These are phyloP conservation scores for Brenthis ino DNA, from an alignment of 2,888 invertebrate species.

Conservation along the genomic window DNA sequence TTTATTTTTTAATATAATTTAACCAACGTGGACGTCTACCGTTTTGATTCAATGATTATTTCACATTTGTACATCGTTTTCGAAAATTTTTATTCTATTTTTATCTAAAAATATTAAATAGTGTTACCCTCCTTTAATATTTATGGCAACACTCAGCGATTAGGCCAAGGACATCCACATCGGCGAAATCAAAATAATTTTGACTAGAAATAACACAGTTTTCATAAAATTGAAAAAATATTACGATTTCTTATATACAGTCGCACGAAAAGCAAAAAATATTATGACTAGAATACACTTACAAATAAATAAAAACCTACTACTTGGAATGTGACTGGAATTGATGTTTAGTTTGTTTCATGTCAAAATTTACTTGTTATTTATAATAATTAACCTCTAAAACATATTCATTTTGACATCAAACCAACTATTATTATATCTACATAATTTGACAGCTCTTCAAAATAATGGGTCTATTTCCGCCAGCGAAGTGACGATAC, in stretches of 20 bases:
- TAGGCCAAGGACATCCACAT: slow-evolving; percentile 57
- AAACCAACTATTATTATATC: slow-evolving; percentile 5
- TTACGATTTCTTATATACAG: slow-evolving; percentile 64
- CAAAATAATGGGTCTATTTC: slow-evolving; percentile 15
- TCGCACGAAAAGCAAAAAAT: slow-evolving; percentile 59
- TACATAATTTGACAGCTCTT: slow-evolving; percentile 15
- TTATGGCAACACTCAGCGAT: slow-evolving; percentile 30
- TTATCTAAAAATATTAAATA: slow-evolving; percentile 37
- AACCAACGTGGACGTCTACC: slow-evolving; percentile 59
- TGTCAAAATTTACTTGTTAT: slow-evolving; percentile 38
- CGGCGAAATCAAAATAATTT: slow-evolving; percentile 59
- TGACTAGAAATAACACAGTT: slow-evolving; percentile 78
- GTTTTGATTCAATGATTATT: slow-evolving; percentile 34
- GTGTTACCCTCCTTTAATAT: slow-evolving; percentile 27
- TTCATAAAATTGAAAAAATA: slow-evolving; percentile 62
- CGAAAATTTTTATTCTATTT: slow-evolving; percentile 37
- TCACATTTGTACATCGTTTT: slow-evolving; percentile 40
- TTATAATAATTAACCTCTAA: slow-evolving; percentile 42
- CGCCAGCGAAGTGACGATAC: slow-evolving; percentile 15
- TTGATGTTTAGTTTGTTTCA: slow-evolving; percentile 35
- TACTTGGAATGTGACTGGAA: slow-evolving; percentile 45
- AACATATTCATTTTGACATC: slow-evolving; percentile 30
- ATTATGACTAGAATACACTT: slow-evolving; percentile 42
- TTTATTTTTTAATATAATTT: slow-evolving; percentile 62
- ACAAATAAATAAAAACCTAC: slow-evolving; percentile 35